phyloP scores from a whole-genome alignment of 1,140 invertebrate genomes.

The Drosophila sp. region DNA sequence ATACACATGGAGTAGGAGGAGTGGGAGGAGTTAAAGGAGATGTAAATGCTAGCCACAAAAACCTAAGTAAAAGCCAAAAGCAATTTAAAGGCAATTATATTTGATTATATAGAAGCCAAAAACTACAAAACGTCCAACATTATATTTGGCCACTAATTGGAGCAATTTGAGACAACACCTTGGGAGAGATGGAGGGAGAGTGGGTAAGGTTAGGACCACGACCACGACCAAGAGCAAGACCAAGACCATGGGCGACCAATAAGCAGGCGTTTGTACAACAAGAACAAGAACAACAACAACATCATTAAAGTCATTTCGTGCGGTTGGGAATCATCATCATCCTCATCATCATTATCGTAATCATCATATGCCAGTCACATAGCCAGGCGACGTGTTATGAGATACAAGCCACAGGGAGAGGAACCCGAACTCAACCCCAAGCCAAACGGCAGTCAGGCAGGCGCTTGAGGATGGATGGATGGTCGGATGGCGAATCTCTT shows the following conservation, averaged over 20 bases:
- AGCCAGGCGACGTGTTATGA: slow-evolving; percentile 71
- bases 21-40: background rate
- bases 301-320: slow-evolving; percentile 54
- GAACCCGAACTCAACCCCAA: slow-evolving; percentile 47
- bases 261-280: slow-evolving; percentile 41
- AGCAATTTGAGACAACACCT: slow-evolving; percentile 79
- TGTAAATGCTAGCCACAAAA: background rate
- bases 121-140: slow-evolving; percentile 68
- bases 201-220: slow-evolving; percentile 20
- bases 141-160: slow-evolving; percentile 80
- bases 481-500: slow-evolving; percentile 20
- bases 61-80: slow-evolving; percentile 59
- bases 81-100: slow-evolving; percentile 72
- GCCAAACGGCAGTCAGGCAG: slow-evolving; percentile 60
- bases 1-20: too few species aligned
- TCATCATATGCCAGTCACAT: slow-evolving; percentile 77
- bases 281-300: slow-evolving; percentile 33
- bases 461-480: slow-evolving; percentile 22
- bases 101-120: slow-evolving; percentile 55
- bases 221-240: slow-evolving; percentile 28
- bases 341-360: background rate
- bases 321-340: slow-evolving; percentile 17
- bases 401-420: slow-evolving; percentile 50
- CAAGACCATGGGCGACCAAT: slow-evolving; percentile 53
- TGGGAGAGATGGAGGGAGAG: slow-evolving; percentile 15